Evolutionary conservation across 2,888 invertebrate species (phyloP).

Genomic region (Artemia sinica): DNA sequence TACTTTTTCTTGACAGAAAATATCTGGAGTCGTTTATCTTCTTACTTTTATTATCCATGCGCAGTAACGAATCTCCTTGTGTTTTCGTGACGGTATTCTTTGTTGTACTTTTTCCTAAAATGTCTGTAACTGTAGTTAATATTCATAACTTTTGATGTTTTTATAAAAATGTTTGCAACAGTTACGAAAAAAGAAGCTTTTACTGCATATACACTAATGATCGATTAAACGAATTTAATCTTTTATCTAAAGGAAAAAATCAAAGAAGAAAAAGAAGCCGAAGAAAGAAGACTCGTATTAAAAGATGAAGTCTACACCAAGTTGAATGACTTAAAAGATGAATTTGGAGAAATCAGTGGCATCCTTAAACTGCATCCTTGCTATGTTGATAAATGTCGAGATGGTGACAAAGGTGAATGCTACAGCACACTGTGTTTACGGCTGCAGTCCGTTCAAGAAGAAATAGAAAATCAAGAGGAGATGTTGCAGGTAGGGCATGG

Average conservation of each 20-base stretch:
- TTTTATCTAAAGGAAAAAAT: conserved; percentile 22
- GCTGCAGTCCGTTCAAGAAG: not conserved
- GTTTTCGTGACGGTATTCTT: too few species aligned
- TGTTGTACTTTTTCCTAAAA: too few species aligned
- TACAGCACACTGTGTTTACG: not conserved
- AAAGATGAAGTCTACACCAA: conserved; percentile 21
- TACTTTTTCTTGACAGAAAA: too few species aligned
- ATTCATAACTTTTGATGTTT: too few species aligned
- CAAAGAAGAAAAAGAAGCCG: conserved; percentile 24
- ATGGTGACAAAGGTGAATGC: not conserved
- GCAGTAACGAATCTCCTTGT: too few species aligned
- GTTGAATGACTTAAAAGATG: not conserved
- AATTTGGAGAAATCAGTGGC: not conserved
- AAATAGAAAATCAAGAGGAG: conserved; percentile 10
- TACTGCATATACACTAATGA: too few species aligned
- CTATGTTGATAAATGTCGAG: not conserved
- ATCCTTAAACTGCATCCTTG: conserved; percentile 5
- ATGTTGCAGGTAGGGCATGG: not conserved
- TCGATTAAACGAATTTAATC: conserved; percentile 2
- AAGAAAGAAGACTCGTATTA: conserved; percentile 23
- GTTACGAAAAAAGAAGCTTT: too few species aligned
- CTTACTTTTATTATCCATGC: too few species aligned
- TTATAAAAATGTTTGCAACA: too few species aligned
- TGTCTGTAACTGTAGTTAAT: too few species aligned
- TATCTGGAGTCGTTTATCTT: too few species aligned